Base-by-base conservation (phyloP, 2,888 invertebrate genomes). In the Thecophora atra region DNA sequence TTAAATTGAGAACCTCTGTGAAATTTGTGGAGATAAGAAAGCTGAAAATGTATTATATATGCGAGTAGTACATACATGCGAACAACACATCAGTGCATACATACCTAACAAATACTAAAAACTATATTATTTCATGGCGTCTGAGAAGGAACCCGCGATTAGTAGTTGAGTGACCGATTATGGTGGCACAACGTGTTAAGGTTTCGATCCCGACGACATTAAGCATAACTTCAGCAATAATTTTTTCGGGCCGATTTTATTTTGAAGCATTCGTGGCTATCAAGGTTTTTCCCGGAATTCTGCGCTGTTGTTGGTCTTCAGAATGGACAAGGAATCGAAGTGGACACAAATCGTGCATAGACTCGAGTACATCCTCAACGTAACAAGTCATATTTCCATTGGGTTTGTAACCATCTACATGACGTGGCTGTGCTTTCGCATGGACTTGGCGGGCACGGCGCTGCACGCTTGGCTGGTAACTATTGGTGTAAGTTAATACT, bases 401-500 rank as follows among this genome's bases (percentile, higher is more conserved):
- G 84, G 85, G 13, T 85, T 85, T 62, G 77, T 85, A 3, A 83
- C 84, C 37, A 84, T 85, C 28, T 85, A 83, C 68, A 78, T 85
- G 66, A 81, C 81, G 7, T 85, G 82, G 77, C 11, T 82, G 26
- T 84, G 83, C 52, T 72, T 85, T 17, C 73, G 78, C 0, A 79
- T 75, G 0, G 80, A 81, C 4, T 75, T 85, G 2, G 66, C 71
- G 4, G 79, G 79, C 51, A 83, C 83, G 0, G 72, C 80, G 0
- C 71, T 85, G 21, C 85, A 85, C 70, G 84, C 83, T 30, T 85
- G 82, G 82, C 74, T 85, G 58, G 84, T 82, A 13, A 84, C 85
- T 26, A 79, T 85, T 7, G 85, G 85, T 21, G 85, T 85, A 78
- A 79, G 83, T 80, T 0, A n/a, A 47, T 44, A n/a, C 37, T 11